Percentiles rank a stretch among this genome's conserved stretches.
Conservation (phyloP, 1,140 invertebrate species). For the Macrostomum lignano region DNA sequence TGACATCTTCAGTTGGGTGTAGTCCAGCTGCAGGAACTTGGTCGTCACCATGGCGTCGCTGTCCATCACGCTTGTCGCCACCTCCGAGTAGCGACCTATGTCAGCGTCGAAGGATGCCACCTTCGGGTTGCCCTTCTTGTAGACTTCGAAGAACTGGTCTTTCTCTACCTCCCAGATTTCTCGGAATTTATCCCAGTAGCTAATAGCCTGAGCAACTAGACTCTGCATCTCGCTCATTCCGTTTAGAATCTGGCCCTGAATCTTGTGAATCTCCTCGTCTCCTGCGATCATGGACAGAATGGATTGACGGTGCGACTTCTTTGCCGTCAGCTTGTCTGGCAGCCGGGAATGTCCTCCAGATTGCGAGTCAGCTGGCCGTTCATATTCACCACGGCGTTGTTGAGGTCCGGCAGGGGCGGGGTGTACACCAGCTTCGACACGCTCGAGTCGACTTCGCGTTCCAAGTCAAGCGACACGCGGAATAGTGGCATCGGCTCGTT, state of each 20-base stretch:
- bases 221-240: conserved; percentile 24
- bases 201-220: conserved; percentile 33
- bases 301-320: too few species aligned
- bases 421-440: conserved; percentile 5
- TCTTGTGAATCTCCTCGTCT: conserved; percentile 27
- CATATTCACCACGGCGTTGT: background rate
- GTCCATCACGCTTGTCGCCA: conserved; percentile 44
- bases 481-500: conserved; percentile 42
- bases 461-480: conserved; percentile 34
- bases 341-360: conserved; percentile 3
- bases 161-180: conserved; percentile 55
- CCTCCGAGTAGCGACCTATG: conserved; percentile 44
- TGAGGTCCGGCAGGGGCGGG: conserved; percentile 2
- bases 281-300: conserved; percentile 18
- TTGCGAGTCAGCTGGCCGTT: background rate
- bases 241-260: conserved; percentile 20
- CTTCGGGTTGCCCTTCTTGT: conserved; percentile 38
- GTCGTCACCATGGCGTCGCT: conserved; percentile 43
- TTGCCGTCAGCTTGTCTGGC: background rate
- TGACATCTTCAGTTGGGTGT: conserved; percentile 40
- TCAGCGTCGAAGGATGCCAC: conserved; percentile 46
- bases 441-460: too few species aligned
- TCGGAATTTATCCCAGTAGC: conserved; percentile 43
- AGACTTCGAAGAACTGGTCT: conserved; percentile 40
- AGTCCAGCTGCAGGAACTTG: conserved; percentile 47